Percentiles rank a stretch among this genome's conserved stretches.
Conservation (phyloP, 2,797 vertebrate genomes). For the Botia almorhae region DNA sequence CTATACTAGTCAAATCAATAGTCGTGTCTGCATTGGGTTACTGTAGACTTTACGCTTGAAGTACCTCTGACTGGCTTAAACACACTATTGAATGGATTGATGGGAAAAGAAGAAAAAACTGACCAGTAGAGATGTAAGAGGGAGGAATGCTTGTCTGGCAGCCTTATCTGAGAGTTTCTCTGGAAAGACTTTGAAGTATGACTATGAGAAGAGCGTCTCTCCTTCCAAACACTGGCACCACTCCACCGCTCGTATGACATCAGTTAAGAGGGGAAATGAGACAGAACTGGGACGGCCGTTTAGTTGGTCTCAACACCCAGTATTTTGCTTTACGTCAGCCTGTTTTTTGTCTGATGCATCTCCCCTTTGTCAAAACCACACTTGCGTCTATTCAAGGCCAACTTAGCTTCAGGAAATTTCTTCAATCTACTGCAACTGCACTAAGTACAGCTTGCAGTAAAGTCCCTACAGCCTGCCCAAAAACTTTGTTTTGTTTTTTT, state of each 20-base stretch:
- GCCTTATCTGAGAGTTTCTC: constrained; percentile 27
- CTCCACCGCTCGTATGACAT: constrained; percentile 46
- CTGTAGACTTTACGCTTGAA: constrained; percentile 22
- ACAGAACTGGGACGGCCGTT: constrained; percentile 41
- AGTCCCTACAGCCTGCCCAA: constrained; percentile 25
- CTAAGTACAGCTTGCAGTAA: constrained; percentile 47
- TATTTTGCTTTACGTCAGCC: constrained; percentile 40
- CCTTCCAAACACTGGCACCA: constrained; percentile 38
- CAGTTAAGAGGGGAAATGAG: constrained; percentile 49
- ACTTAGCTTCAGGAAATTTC: constrained; percentile 48
- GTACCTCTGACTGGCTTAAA: constrained; percentile 23
- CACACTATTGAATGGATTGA: constrained; percentile 40
- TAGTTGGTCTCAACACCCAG: constrained; percentile 33
- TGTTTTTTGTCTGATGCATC: constrained; percentile 44
- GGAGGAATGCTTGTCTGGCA: constrained; percentile 52
- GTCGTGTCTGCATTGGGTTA: neutral
- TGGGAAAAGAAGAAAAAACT: constrained; percentile 36
- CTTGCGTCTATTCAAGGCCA: constrained; percentile 34
- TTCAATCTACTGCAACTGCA: constrained; percentile 23
- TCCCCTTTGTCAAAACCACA: constrained; percentile 45
- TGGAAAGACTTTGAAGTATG: constrained; percentile 46
- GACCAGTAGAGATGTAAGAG: constrained; percentile 36
- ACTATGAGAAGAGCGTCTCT: constrained; percentile 17
- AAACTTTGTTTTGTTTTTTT: constrained; percentile 19
- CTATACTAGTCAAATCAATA: no score